phyloP scores from a whole-genome alignment of 2,113 vertebrate species.

The Pterocles burchelli region DNA sequence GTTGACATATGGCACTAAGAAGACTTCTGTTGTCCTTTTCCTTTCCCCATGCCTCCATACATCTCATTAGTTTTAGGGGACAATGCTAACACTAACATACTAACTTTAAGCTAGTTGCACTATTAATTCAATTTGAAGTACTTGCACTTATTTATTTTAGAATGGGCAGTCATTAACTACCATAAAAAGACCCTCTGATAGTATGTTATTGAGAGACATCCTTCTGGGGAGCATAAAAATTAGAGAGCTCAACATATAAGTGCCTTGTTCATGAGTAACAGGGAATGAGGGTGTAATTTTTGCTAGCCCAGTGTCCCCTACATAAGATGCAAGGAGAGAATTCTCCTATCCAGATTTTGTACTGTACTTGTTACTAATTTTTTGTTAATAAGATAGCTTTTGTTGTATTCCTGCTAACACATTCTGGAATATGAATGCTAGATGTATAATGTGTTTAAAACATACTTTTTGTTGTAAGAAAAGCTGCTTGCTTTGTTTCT shows the following conservation, averaged over 20 bases:
- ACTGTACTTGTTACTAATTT: background rate
- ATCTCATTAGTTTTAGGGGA: background rate
- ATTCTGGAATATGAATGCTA: background rate
- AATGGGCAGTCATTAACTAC: background rate
- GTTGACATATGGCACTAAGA: background rate
- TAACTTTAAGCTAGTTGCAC: background rate
- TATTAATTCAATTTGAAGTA: background rate
- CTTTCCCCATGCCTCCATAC: background rate
- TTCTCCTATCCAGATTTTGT: background rate
- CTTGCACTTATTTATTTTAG: background rate
- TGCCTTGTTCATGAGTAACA: background rate
- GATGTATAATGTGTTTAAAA: background rate
- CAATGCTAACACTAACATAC: background rate
- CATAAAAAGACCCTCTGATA: background rate
- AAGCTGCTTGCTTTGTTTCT: background rate
- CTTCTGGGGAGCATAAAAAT: background rate
- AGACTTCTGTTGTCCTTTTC: background rate
- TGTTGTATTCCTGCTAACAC: background rate
- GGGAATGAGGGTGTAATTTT: background rate
- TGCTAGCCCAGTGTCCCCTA: background rate
- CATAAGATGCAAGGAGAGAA: background rate
- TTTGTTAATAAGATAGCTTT: constrained; percentile 1
- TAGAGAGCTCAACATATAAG: background rate
- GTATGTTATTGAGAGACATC: background rate
- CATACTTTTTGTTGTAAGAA: background rate